Conservation (phyloP, 2,888 invertebrate species). For the Dryobota labecula region DNA sequence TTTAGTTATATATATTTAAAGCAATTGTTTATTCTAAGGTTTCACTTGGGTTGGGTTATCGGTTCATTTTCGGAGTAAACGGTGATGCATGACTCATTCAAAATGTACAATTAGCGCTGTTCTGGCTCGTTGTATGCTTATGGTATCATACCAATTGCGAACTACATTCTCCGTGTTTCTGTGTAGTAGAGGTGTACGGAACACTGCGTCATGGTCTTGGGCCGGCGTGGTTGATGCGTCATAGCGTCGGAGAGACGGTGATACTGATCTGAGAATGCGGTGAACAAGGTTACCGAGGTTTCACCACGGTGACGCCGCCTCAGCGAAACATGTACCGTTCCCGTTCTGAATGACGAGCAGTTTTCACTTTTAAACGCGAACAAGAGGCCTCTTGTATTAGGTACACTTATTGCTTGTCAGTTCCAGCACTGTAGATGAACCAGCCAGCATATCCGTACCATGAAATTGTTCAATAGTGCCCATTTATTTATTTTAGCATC, state of each 20-base stretch:
- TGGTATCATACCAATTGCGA: constrained; percentile 49
- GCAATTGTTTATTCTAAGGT: background rate
- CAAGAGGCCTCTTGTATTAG: constrained; percentile 1
- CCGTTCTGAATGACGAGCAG: constrained; percentile 31
- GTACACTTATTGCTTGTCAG: background rate
- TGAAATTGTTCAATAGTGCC: background rate
- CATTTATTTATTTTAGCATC: background rate
- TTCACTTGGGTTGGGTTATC: background rate
- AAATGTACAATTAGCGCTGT: constrained; percentile 52
- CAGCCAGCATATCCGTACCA: background rate
- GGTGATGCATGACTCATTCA: constrained; percentile 38
- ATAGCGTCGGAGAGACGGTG: constrained; percentile 44
- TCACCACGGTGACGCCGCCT: constrained; percentile 43
- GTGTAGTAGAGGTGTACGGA: constrained; percentile 26
- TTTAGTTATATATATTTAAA: background rate
- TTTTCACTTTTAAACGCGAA: constrained; percentile 47
- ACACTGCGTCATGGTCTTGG: constrained; percentile 60
- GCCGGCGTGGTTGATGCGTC: constrained; percentile 52
- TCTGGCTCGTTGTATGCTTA: constrained; percentile 43
- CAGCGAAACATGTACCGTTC: constrained; percentile 31
- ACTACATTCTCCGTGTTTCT: constrained; percentile 50
- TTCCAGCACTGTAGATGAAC: background rate
- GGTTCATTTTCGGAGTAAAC: constrained; percentile 24
- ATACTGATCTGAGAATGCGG: constrained; percentile 60
- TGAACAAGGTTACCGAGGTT: constrained; percentile 61